Conservation (phyloP, 1,140 invertebrate species). For the Aphaenogaster floridana region DNA sequence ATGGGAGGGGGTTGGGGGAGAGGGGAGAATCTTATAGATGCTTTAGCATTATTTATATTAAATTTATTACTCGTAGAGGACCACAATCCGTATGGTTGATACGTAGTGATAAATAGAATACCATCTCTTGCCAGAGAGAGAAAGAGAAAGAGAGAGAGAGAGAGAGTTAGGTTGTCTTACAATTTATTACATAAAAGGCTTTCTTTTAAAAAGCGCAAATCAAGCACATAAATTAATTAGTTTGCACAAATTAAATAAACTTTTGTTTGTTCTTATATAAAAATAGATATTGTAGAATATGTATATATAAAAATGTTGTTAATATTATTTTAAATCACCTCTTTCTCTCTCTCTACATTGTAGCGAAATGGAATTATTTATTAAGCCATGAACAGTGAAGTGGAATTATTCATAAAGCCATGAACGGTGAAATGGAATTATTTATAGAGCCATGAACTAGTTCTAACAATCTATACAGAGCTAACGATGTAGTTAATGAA, state of each 20-base stretch:
- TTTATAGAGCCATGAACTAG: constrained; percentile 5
- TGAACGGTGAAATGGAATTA: constrained; percentile 12
- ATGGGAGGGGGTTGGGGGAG: no score
- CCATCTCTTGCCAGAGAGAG: no score
- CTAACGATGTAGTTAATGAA: neutral
- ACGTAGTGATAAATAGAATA: no score
- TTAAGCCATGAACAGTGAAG: neutral
- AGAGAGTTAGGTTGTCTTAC: no score
- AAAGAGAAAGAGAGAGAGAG: no score
- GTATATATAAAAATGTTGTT: neutral
- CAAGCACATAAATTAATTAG: neutral
- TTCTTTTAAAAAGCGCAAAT: neutral
- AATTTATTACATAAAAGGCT: no score
- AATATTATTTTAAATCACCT: constrained; percentile 6
- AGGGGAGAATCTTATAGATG: no score
- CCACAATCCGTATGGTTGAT: no score
- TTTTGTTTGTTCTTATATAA: neutral
- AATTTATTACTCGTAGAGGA: no score
- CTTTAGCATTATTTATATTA: no score
- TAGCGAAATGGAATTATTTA: neutral
- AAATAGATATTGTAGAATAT: neutral
- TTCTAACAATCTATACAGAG: neutral
- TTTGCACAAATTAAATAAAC: neutral
- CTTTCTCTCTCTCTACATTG: no score
- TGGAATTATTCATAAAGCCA: constrained; percentile 4